A percentile compares a stretch with the other conserved stretches of the same genome.
Conservation (phyloP, 1,140 invertebrate species). For the Dryas iulia region DNA sequence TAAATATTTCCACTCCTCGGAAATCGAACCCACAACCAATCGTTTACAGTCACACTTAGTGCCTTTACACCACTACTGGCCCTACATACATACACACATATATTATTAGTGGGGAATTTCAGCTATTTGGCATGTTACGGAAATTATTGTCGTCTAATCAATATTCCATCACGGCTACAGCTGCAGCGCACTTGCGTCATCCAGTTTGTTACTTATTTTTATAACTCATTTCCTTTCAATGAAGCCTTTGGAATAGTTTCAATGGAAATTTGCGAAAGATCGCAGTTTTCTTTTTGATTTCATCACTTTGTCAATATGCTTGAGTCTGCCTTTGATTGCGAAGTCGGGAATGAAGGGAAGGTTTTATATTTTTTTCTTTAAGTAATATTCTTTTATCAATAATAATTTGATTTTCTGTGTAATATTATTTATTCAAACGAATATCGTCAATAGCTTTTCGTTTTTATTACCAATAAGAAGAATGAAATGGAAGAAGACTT, state of each 20-base stretch:
- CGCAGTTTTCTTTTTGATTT: neutral
- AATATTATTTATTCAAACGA: too few relatives aligned
- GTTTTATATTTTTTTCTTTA: neutral
- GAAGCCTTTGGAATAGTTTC: neutral
- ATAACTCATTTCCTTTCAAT: slow-evolving; percentile 6
- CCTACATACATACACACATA: too few relatives aligned
- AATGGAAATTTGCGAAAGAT: neutral
- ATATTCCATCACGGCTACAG: slow-evolving; percentile 10
- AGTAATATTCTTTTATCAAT: neutral
- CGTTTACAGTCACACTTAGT: too few relatives aligned
- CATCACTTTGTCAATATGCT: slow-evolving; percentile 1
- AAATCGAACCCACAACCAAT: too few relatives aligned
- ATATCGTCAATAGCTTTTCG: too few relatives aligned
- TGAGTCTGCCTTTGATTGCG: neutral
- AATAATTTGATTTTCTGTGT: neutral
- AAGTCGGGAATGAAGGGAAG: neutral
- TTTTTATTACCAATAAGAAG: too few relatives aligned
- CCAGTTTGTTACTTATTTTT: slow-evolving; percentile 11
- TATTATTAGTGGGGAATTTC: neutral
- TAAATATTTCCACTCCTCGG: too few relatives aligned
- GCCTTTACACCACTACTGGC: too few relatives aligned
- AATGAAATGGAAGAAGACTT: too few relatives aligned
- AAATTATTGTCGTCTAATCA: slow-evolving; percentile 14
- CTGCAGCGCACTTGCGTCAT: slow-evolving; percentile 10
- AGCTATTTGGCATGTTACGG: neutral